Conservation (phyloP, 2,888 invertebrate species). For the Pelosia muscerda region DNA sequence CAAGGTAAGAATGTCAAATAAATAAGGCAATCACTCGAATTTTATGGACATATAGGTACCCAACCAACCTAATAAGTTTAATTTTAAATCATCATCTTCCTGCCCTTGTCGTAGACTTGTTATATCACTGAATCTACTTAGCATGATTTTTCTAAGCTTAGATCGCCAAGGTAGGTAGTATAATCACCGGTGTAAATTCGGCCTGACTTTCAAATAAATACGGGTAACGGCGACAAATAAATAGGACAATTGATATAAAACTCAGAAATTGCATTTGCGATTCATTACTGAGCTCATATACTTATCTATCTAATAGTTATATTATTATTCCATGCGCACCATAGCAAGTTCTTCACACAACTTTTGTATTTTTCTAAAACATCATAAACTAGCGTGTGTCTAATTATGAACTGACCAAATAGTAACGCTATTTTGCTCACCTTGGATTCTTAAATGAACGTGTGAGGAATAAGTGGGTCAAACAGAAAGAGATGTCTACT, state of each 20-base stretch:
- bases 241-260: not conserved
- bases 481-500: conserved; percentile 64
- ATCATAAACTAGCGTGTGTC: conserved; percentile 31
- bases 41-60: no score
- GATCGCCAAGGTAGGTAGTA: conserved; percentile 19
- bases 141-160: conserved; percentile 17
- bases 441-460: conserved; percentile 52
- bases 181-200: conserved; percentile 12
- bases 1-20: conserved; percentile 80
- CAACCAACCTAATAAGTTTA: not conserved
- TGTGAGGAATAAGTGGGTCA: conserved; percentile 72
- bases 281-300: conserved; percentile 5
- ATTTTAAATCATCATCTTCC: no score
- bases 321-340: conserved; percentile 12
- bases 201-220: not conserved
- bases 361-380: conserved; percentile 14
- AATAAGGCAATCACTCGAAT: no score
- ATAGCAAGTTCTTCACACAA: conserved; percentile 13
- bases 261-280: conserved; percentile 1
- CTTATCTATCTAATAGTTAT: conserved; percentile 7
- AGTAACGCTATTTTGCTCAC: conserved; percentile 51
- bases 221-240: no score
- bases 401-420: conserved; percentile 40
- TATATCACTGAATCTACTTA: conserved; percentile 9
- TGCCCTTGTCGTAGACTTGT: conserved; percentile 23